Evolutionary conservation across 2,797 vertebrate genomes (phyloP).

Genomic region (Moxostoma hubbsi): DNA sequence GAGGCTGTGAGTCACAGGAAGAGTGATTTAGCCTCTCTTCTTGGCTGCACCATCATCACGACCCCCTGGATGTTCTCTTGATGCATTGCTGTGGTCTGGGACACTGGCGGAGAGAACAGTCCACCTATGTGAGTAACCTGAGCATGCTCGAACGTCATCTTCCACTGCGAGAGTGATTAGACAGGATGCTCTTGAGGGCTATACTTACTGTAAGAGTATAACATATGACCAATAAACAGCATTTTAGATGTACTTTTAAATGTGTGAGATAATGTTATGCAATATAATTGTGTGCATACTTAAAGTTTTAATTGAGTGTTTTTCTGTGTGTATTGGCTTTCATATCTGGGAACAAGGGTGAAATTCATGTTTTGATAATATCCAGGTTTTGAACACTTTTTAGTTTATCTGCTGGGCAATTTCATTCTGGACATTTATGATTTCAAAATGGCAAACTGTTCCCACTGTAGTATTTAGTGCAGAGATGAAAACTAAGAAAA

Average conservation of each 20-base stretch:
- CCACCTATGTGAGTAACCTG: slow-evolving; percentile 88
- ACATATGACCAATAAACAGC: not conserved
- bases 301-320: not conserved
- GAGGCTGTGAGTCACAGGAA: slow-evolving; percentile 40
- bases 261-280: not conserved
- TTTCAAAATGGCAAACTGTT: slow-evolving; percentile 53
- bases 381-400: too few relatives aligned
- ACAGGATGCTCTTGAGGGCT: slow-evolving; percentile 23
- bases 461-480: slow-evolving; percentile 7
- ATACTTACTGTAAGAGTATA: not conserved
- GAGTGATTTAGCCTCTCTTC: slow-evolving; percentile 59
- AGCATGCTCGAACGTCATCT: slow-evolving; percentile 33
- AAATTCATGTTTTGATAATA: not conserved
- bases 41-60: slow-evolving; percentile 70
- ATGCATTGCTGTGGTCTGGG: slow-evolving; percentile 99
- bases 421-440: slow-evolving; percentile 9
- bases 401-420: too few relatives aligned
- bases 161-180: slow-evolving; percentile 6
- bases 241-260: not conserved
- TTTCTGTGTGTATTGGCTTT: not conserved
- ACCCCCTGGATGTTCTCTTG: slow-evolving; percentile 87
- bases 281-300: not conserved
- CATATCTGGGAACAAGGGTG: not conserved
- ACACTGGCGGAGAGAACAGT: slow-evolving; percentile 92
- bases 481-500: not conserved